Base-by-base conservation (phyloP, 2,797 vertebrate genomes). In the Gallinago stenura region DNA sequence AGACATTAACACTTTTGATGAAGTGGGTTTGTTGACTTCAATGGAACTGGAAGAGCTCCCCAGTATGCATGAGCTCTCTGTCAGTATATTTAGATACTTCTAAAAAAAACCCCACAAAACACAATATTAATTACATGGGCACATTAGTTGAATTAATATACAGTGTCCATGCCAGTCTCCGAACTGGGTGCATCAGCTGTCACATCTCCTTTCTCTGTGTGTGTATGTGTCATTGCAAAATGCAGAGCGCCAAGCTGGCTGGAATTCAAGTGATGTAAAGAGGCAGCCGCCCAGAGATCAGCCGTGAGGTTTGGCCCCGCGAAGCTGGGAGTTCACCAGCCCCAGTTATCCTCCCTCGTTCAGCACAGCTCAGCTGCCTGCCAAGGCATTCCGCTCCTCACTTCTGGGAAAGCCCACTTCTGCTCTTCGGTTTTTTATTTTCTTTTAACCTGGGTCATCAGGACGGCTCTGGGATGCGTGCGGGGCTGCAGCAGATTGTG, bases 301-400 rank as follows among this genome's bases (percentile, higher is more conserved):
- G 37, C 10, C 1, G 4, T 57, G 62, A 7, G 19, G 12, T 50
- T 78, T 81, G 73, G n/a, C 37, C 51, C 50, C 43, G 12, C 45
- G 26, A 73, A 75, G 37, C 57, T 20, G 53, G 64, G 87, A 79
- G 41, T 41, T 90, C 54, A 64, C 35, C 56, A 60, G 28, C 24
- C 46, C 39, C 7, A 4, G 28, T 77, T 56, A 21, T 22, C 41
- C 60, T 80, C 30, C 31, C 13, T 80, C 0, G 0, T 81, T 70
- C 28, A 24, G 28, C 43, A 25, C 4, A 39, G 46, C 35, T 80
- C 62, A 50, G 75, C 62, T 31, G 35, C 1, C 0, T 45, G 57
- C 60, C 25, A 13, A 54, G 19, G 5, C 0, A 0, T n/a, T 73
- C 46, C 1, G 1, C 39, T 56, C 35, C n/a, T 75, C 21, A 1